These are phyloP conservation scores for Rhagologus leucostigma DNA, from an alignment of 2,113 vertebrate species.

Conservation along the genomic window DNA sequence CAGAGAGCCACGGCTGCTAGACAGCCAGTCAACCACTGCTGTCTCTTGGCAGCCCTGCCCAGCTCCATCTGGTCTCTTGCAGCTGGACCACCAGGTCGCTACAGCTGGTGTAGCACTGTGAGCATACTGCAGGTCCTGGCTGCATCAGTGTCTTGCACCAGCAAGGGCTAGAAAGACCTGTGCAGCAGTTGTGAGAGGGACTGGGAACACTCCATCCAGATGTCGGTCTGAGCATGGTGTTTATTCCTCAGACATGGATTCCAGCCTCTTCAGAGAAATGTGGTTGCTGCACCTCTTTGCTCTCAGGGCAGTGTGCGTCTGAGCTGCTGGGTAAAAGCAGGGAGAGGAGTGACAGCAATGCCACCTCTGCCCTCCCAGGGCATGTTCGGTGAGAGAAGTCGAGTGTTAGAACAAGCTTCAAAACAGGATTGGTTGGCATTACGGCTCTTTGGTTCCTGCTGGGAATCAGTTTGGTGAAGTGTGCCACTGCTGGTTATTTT, in stretches of 20 bases:
- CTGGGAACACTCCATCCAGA: neutral
- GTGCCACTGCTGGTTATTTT: neutral
- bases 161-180: fast-evolving
- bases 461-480: neutral
- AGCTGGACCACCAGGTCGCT: neutral
- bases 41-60: neutral
- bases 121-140: neutral
- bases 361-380: neutral
- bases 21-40: neutral
- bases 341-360: neutral
- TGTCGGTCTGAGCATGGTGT: fast-evolving
- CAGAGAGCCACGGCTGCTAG: fast-evolving
- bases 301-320: fast-evolving
- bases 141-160: fast-evolving
- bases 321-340: neutral
- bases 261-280: neutral
- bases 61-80: neutral
- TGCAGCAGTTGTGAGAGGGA: no score
- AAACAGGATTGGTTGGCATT: neutral
- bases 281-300: neutral
- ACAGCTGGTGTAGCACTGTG: fast-evolving
- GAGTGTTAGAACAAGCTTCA: neutral
- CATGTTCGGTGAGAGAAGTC: neutral
- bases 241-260: neutral
- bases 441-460: neutral